phyloP scores from a whole-genome alignment of 2,113 vertebrate species.

The Bostrychus sinensis region DNA sequence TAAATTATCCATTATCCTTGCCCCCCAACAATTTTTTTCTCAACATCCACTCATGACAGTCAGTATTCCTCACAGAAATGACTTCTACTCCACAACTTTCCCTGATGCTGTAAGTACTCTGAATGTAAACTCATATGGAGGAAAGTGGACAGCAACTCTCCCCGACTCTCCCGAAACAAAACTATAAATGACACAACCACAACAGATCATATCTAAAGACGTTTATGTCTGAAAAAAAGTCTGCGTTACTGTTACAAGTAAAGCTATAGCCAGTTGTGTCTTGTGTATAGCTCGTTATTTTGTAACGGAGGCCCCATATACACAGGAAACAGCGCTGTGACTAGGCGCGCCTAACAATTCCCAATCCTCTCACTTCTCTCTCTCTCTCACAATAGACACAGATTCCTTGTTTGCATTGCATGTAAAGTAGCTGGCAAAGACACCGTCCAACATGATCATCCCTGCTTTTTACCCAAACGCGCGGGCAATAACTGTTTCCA shows the following conservation, averaged over 20 bases:
- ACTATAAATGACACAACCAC: background rate
- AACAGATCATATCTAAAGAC: background rate
- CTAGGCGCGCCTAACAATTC: slow-evolving; percentile 80
- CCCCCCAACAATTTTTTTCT: too few relatives aligned
- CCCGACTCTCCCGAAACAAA: background rate
- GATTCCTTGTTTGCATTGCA: slow-evolving; percentile 50
- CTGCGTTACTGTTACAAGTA: background rate
- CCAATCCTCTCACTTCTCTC: slow-evolving; percentile 50
- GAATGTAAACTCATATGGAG: background rate
- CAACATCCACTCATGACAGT: too few relatives aligned
- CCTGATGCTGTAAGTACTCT: background rate
- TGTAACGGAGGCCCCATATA: slow-evolving; percentile 62
- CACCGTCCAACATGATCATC: background rate
- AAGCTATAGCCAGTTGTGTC: background rate
- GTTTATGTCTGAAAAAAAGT: background rate
- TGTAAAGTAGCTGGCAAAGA: slow-evolving; percentile 44
- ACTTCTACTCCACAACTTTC: too few relatives aligned
- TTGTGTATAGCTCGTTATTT: slow-evolving; percentile 9
- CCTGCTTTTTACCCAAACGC: background rate
- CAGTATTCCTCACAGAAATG: too few relatives aligned
- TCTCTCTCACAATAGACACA: slow-evolving; percentile 59
- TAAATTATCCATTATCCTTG: too few relatives aligned
- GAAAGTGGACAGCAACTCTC: background rate
- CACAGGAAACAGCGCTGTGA: slow-evolving; percentile 74
- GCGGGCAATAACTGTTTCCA: rapidly evolving